Base-by-base conservation (phyloP, 2,797 vertebrate species). In the Macrochelys suwanniensis region DNA sequence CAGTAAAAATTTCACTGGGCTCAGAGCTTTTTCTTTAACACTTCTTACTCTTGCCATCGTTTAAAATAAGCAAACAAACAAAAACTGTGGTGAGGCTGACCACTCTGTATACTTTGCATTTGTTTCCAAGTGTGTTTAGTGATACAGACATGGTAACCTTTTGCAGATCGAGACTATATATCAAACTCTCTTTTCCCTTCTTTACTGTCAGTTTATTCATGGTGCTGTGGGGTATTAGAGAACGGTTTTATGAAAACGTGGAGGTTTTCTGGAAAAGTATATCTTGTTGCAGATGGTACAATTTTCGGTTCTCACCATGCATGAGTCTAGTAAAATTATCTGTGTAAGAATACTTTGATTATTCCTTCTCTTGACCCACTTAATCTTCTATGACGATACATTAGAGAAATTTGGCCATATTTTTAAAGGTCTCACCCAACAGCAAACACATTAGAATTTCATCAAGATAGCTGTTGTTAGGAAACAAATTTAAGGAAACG, bases 401-500 rank as follows among this genome's bases (percentile, higher is more conserved):
- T 87, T 68, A 74, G 59, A 1, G 33, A 80, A 82, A 37, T 87
- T n/a, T 78, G 33, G 54, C 80, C 33, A 33, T 87, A 17, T 80
- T 51, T 54, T 91, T 93, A 74, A 84, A 89, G 42, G 88, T 87
- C 95, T 96, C 56, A 26, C 78, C 33, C 7, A 0, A 19, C 78
- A 89, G 77, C 47, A 65, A 82, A 76, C 2, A 5, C 0, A 1
- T 45, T 76, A 88, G 71, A 88, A 56, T 93, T 94, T 45, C 87
- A 50, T 88, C 79, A 59, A 95, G 90, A 82, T 90, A 91, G 87
- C 71, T 10, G 1, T 37, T 65, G 59, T 71, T 0, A 0, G 89
- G 85, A 94, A 96, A 88, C 93, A 92, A 89, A 93, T 89, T 88
- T 91, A 85, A 92, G 96, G 96, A 96, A 97, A 95, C 94, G 79